phyloP scores from a whole-genome alignment of 2,113 vertebrate species.

The Megaceryle torquata region DNA sequence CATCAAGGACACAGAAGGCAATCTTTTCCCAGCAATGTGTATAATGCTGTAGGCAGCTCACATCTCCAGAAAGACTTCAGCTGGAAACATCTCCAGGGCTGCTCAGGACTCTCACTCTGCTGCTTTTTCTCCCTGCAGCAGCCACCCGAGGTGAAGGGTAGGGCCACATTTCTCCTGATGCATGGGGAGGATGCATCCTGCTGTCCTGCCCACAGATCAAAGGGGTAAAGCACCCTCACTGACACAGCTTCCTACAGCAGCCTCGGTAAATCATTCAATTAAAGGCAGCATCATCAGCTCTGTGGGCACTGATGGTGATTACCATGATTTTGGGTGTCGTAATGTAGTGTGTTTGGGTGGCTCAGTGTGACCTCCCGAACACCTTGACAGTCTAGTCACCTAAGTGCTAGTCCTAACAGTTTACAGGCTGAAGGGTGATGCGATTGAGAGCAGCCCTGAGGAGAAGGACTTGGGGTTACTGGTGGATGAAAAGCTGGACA shows the following conservation, averaged over 20 bases:
- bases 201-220: not conserved
- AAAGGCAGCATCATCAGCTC: not conserved
- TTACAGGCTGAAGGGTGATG: too few relatives aligned
- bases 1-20: not conserved
- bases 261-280: not conserved
- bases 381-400: not conserved
- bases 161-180: rapidly evolving
- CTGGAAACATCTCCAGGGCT: not conserved
- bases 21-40: not conserved
- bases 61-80: not conserved
- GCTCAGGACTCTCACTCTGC: not conserved
- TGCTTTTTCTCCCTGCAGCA: not conserved
- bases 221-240: not conserved
- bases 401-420: not conserved
- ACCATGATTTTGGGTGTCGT: rapidly evolving
- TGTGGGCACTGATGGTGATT: not conserved
- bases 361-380: not conserved
- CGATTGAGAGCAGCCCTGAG: too few relatives aligned
- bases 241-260: not conserved
- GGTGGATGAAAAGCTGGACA: too few relatives aligned
- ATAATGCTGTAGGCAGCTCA: not conserved
- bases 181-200: rapidly evolving
- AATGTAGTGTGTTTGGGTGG: not conserved
- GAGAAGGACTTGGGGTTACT: too few relatives aligned
- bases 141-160: rapidly evolving